Base-by-base conservation (phyloP, 1,140 invertebrate species). In the Drosophila parabipectinata region DNA sequence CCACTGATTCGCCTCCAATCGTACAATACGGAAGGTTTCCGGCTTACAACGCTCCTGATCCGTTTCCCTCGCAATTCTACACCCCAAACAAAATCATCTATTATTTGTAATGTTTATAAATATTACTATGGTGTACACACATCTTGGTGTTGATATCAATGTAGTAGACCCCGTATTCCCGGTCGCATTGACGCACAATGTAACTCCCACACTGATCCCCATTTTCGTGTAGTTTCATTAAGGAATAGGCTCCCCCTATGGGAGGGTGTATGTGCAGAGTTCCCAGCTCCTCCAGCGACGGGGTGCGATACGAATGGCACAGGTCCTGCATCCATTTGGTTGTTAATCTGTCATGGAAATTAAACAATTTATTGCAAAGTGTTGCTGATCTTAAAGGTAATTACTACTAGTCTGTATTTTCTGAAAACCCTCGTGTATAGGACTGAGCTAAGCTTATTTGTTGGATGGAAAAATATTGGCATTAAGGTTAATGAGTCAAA, bases 291-390 rank as follows among this genome's bases (percentile, higher is more conserved):
- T 94, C 93, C 34, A 98, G 92, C 14, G 95, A 96, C 21, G 97
- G 97, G 3, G 96, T 96, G 54, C 93, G 91, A 41, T 97, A 93
- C 72, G 97, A 95, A 88, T 95, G 95, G 88, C 97, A 98, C 45
- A 98, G 92, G 93, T 98, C 97, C 87, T 97, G 97, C 26, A 95
- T 98, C 97, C 97, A 98, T 92, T 97, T 98, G 21, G 95, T 94
- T 60, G 95, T 95, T 52, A 98, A 93, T 77, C 97, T 95, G 67
- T 21, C 21, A 21, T 21, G 21, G 21, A 21, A 21, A 21, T 21
- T 2, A 21, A 21, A 21, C 2, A 21, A 21, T 21, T 21, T 18
- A 18, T 18, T 18, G 18, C 1, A 18, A 18, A 1, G 18, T 18
- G 18, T 1, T 18, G 18, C 1, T 18, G 18, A 18, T 18, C 18